Base-by-base conservation (phyloP, 2,888 invertebrate species). In the Punctoribates punctum region DNA sequence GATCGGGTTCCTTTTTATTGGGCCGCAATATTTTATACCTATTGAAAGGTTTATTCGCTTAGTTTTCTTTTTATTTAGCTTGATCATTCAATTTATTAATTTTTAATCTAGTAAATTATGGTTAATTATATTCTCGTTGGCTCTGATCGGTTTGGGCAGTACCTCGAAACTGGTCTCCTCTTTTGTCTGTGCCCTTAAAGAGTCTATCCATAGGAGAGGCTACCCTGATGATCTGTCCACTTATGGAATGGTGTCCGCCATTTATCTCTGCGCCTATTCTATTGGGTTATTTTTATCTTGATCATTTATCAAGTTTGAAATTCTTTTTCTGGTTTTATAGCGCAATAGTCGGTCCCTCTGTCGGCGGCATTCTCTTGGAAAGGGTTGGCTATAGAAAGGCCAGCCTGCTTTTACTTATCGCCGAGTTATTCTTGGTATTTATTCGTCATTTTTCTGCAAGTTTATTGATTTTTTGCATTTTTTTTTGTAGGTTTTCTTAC, bases 191-290 rank as follows among this genome's bases (percentile, higher is more conserved):
- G 92, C 93, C 11, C 86, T 94, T 11, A 87, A 89, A 79, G 91
- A 91, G 6, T 88, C 91, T 9, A 88, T 93, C 92, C 84, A 80
- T 80, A 82, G 60, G 75, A 70, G 83, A 46, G 85, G 85, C 4
- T 89, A 93, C 80, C 90, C 92, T 0, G 92, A 95, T 83, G 91
- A 90, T 78, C 87, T 94, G 79, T 91, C 93, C 82, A 95, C 95
- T 0, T 94, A 93, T 82, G 94, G 94, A 0, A 85, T 94, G 51
- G 90, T 94, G 11, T 93, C 94, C 0, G 95, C 94, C 0, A 86
- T 95, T 81, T 95, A 94, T 90, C 94, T 94, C 0, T 93, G 93
- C 0, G 89, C 91, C 0, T 94, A 94, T 82, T 93, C 94, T 0
- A 85, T 95, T 13, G 95, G 95, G 51, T 73, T 11, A 51, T 17